Conservation (phyloP, 2,797 vertebrate species). For the Catostomus latipinnis region DNA sequence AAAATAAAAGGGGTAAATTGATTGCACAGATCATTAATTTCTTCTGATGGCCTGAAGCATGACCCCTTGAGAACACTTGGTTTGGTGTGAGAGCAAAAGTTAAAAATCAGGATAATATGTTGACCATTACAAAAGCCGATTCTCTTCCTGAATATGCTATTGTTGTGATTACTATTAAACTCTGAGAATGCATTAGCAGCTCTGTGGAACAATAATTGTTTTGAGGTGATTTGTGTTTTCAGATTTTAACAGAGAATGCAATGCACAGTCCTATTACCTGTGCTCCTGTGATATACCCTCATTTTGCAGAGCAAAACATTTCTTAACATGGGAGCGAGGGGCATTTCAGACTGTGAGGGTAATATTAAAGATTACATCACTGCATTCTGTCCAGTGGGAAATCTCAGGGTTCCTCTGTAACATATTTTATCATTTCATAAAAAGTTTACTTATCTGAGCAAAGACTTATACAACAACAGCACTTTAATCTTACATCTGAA, state of each 20-base stretch:
- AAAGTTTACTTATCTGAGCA: slow-evolving; percentile 41
- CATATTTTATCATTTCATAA: slow-evolving; percentile 25
- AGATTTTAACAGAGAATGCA: background rate
- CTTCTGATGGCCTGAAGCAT: slow-evolving; percentile 49
- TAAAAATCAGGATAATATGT: slow-evolving; percentile 23
- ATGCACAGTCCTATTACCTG: background rate
- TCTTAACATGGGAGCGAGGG: background rate
- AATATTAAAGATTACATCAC: slow-evolving; percentile 42
- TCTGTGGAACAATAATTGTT: slow-evolving; percentile 21
- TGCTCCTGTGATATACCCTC: background rate
- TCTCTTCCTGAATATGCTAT: background rate
- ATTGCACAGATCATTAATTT: slow-evolving; percentile 71
- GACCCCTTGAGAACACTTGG: slow-evolving; percentile 22
- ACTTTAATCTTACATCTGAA: slow-evolving; percentile 50
- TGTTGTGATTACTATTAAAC: slow-evolving; percentile 25
- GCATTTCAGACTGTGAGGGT: slow-evolving; percentile 23
- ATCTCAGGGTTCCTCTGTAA: slow-evolving; percentile 33
- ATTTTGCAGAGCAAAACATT: slow-evolving; percentile 41
- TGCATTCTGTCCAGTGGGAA: slow-evolving; percentile 30
- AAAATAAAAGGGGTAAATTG: slow-evolving; percentile 67
- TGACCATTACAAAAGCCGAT: slow-evolving; percentile 5
- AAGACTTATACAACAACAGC: slow-evolving; percentile 23
- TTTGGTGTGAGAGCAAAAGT: slow-evolving; percentile 29
- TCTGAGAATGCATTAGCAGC: slow-evolving; percentile 12
- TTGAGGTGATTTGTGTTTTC: slow-evolving; percentile 17